Conservation (phyloP, 2,888 invertebrate genomes). For the Parnassius orleans region DNA sequence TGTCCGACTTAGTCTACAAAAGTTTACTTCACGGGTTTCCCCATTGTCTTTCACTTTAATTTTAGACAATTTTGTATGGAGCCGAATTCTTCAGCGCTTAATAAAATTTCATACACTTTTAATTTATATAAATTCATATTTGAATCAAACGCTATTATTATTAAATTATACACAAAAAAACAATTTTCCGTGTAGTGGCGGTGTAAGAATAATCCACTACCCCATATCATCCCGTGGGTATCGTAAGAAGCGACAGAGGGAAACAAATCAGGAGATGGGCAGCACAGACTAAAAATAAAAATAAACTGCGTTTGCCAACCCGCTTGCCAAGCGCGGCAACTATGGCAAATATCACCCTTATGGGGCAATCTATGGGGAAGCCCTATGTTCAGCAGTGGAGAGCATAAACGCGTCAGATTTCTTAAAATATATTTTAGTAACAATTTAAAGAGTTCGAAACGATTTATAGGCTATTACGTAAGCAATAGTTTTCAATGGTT, state of each 20-base stretch:
- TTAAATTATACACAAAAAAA: slow-evolving; percentile 1
- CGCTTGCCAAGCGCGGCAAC: too few relatives aligned
- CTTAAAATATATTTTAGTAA: not conserved
- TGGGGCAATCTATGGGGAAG: too few relatives aligned
- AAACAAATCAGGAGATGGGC: too few relatives aligned
- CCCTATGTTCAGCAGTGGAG: not conserved
- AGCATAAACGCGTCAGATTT: not conserved
- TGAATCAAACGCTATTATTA: not conserved
- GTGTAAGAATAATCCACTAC: not conserved
- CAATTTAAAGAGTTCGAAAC: not conserved
- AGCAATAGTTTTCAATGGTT: slow-evolving; percentile 5
- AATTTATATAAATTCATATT: slow-evolving; percentile 1
- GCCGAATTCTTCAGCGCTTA: slow-evolving; percentile 27
- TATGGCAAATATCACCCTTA: too few relatives aligned
- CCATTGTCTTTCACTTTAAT: slow-evolving; percentile 56
- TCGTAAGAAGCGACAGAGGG: too few relatives aligned
- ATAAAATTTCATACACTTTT: slow-evolving; percentile 12
- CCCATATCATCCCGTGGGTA: not conserved
- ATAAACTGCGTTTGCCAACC: too few relatives aligned
- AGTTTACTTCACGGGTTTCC: slow-evolving; percentile 57
- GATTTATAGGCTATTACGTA: slow-evolving; percentile 4
- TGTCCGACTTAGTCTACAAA: slow-evolving; percentile 64
- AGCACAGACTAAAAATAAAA: too few relatives aligned
- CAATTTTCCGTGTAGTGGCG: not conserved
- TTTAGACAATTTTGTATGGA: slow-evolving; percentile 47